Percentiles rank a stretch among this genome's conserved stretches.
Evolutionary conservation across 2,113 vertebrate genomes (phyloP).

Genomic region (Scophthalmus maximus): DNA sequence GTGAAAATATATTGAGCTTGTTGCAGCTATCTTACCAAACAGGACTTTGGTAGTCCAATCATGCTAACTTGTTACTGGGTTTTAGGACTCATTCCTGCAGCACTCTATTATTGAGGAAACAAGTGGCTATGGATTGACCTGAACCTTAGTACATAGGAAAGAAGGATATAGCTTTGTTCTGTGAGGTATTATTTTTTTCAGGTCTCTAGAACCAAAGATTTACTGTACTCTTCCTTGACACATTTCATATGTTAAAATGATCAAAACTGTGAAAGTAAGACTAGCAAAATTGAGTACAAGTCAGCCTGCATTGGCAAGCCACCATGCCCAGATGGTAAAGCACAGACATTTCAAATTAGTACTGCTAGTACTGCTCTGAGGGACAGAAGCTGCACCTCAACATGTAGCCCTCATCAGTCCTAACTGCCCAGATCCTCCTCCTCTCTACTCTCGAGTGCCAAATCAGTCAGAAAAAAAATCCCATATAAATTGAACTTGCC

Average conservation of each 20-base stretch:
- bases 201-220: background rate
- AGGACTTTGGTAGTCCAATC: too few species aligned
- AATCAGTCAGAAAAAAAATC: conserved; percentile 12
- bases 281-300: conserved; percentile 35
- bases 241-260: background rate
- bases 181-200: too few species aligned
- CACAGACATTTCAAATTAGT: conserved; percentile 25
- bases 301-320: conserved; percentile 41
- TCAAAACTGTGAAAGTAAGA: conserved; percentile 13
- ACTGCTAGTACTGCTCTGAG: conserved; percentile 33
- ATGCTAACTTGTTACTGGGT: too few species aligned
- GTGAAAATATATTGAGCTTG: too few species aligned
- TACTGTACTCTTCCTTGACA: background rate
- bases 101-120: background rate
- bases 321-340: conserved; percentile 60
- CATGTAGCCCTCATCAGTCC: conserved; percentile 45
- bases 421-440: conserved; percentile 39
- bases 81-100: too few species aligned
- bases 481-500: background rate
- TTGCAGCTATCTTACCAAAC: too few species aligned
- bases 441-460: conserved; percentile 17
- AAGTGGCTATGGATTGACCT: background rate
- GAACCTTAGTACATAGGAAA: background rate
- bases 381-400: conserved; percentile 20
- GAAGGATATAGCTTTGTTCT: too few species aligned